phyloP scores from a whole-genome alignment of 2,113 vertebrate species.

The Grammomys surdaster region DNA sequence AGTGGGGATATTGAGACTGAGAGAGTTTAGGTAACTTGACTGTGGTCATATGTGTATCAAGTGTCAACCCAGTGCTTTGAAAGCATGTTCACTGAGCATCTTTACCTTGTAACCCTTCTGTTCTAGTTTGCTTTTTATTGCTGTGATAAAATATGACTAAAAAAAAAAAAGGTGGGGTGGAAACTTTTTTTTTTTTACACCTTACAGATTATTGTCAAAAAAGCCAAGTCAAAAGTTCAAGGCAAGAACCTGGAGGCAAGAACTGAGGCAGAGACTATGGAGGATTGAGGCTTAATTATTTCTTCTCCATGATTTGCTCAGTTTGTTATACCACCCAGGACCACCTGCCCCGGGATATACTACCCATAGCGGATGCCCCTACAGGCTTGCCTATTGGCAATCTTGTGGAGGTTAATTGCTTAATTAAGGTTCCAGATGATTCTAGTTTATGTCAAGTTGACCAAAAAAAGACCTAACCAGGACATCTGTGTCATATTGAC shows the following conservation, averaged over 20 bases:
- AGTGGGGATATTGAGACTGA: background rate
- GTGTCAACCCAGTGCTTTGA: background rate
- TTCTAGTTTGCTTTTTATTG: background rate
- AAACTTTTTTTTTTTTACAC: no score
- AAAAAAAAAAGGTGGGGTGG: background rate
- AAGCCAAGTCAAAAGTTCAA: background rate
- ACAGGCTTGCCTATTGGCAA: background rate
- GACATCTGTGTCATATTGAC: background rate
- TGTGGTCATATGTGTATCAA: background rate
- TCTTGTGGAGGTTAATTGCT: no score
- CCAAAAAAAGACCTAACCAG: background rate
- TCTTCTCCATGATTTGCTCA: background rate
- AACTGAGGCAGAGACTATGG: background rate
- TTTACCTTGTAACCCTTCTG: background rate
- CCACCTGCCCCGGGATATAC: background rate
- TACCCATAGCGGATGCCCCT: background rate
- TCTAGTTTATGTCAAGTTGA: background rate
- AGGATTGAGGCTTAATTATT: background rate
- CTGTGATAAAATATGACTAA: background rate
- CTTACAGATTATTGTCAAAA: background rate
- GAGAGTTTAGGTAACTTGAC: background rate
- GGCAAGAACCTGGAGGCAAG: background rate
- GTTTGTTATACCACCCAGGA: background rate
- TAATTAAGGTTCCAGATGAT: no score
- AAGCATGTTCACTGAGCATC: background rate